Evolutionary conservation across 2,888 invertebrate genomes (phyloP).

Genomic region (Minunthozetes semirufus): DNA sequence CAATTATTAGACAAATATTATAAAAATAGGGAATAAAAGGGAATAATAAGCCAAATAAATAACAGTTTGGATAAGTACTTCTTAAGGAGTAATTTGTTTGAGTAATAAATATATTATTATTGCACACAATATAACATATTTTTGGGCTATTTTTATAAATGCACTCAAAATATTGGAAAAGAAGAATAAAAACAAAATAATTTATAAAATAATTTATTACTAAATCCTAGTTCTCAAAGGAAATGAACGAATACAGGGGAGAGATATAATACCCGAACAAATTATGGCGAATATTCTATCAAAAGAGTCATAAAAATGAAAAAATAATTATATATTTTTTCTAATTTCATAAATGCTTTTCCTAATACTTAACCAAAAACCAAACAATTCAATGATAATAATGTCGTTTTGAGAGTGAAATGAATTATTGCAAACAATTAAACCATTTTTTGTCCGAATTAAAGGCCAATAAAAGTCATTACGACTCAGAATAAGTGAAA

Average conservation of each 20-base stretch:
- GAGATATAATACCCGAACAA: no score
- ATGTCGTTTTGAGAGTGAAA: not conserved
- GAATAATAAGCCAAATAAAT: no score
- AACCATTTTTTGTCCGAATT: no score
- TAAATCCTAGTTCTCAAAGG: not conserved
- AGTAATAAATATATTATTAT: no score
- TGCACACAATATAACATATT: not conserved
- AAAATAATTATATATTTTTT: not conserved
- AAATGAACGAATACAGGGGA: not conserved
- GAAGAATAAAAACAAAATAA: not conserved
- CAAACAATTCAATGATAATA: slow-evolving; percentile 1
- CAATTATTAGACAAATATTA: no score
- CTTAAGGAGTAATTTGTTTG: no score
- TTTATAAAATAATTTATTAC: slow-evolving; percentile 3
- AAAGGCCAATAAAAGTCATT: no score
- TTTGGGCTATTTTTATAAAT: not conserved
- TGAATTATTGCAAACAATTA: no score
- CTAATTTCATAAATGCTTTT: slow-evolving; percentile 8
- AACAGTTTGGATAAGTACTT: no score
- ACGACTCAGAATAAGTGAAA: not conserved
- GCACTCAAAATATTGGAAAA: not conserved
- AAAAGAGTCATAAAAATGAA: not conserved
- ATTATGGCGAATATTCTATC: not conserved
- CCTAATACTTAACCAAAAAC: not conserved
- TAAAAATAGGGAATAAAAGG: no score